phyloP scores from a whole-genome alignment of 1,140 invertebrate species.

The Centruroides vittatus region DNA sequence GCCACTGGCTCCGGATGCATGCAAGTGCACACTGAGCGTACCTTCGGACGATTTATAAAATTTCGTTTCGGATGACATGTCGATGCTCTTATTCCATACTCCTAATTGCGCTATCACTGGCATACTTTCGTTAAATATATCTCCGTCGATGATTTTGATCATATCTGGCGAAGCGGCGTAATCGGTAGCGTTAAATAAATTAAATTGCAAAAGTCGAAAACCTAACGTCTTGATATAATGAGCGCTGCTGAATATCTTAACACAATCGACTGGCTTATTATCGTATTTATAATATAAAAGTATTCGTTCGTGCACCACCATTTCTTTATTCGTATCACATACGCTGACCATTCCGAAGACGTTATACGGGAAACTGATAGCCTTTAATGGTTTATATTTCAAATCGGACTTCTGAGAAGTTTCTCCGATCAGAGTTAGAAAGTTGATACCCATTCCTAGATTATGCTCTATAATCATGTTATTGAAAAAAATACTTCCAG shows the following conservation, averaged over 20 bases:
- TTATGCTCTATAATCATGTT: slow-evolving; percentile 55
- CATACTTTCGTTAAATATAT: slow-evolving; percentile 59
- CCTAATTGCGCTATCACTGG: slow-evolving; percentile 11
- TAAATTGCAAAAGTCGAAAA: slow-evolving; percentile 78
- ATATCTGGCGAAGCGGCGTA: slow-evolving; percentile 65
- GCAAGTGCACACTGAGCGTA: slow-evolving; percentile 77
- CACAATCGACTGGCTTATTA: slow-evolving; percentile 87
- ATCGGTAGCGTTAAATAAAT: slow-evolving; percentile 77
- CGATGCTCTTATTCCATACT: not conserved
- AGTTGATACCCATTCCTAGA: slow-evolving; percentile 74
- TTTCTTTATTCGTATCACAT: slow-evolving; percentile 84
- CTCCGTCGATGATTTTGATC: slow-evolving; percentile 78
- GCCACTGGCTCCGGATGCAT: slow-evolving; percentile 83
- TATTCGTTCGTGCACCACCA: slow-evolving; percentile 76
- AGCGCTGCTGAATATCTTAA: slow-evolving; percentile 87
- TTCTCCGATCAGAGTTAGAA: slow-evolving; percentile 80
- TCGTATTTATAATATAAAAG: slow-evolving; percentile 96
- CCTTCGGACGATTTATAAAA: slow-evolving; percentile 18
- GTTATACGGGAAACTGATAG: slow-evolving; percentile 78
- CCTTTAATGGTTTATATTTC: slow-evolving; percentile 48
- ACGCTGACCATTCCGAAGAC: slow-evolving; percentile 93
- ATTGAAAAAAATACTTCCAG: slow-evolving; percentile 45
- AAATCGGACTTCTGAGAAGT: slow-evolving; percentile 57
- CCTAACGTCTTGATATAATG: slow-evolving; percentile 72
- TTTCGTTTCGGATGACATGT: not conserved